Conservation (phyloP, 2,888 invertebrate species). For the Atrina japonica region DNA sequence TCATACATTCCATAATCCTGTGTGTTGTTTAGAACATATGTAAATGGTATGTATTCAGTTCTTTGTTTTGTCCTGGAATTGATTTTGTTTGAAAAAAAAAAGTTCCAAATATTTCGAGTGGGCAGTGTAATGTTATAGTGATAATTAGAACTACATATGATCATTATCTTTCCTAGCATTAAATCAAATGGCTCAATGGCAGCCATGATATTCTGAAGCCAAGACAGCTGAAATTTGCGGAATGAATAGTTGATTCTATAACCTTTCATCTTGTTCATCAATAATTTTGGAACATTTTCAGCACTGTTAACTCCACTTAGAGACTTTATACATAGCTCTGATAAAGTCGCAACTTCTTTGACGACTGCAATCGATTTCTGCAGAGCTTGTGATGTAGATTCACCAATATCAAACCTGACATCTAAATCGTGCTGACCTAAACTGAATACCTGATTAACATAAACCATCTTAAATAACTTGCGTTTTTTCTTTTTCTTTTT, state of each 20-base stretch:
- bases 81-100: too few relatives aligned
- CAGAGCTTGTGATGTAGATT: slow-evolving; percentile 9
- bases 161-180: too few relatives aligned
- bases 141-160: too few relatives aligned
- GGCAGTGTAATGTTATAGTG: too few relatives aligned
- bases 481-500: slow-evolving; percentile 27
- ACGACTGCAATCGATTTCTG: neutral
- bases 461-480: neutral
- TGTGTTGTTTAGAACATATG: too few relatives aligned
- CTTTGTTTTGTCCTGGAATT: too few relatives aligned
- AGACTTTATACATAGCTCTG: slow-evolving; percentile 47
- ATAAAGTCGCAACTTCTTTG: slow-evolving; percentile 49
- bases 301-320: neutral
- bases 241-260: slow-evolving; percentile 9
- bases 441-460: slow-evolving; percentile 3
- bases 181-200: too few relatives aligned
- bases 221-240: slow-evolving; percentile 43
- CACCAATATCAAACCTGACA: slow-evolving; percentile 16
- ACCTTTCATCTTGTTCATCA: slow-evolving; percentile 16
- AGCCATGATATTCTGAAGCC: slow-evolving; percentile 43
- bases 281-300: slow-evolving; percentile 4
- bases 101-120: too few relatives aligned
- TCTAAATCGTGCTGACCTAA: slow-evolving; percentile 1
- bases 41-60: too few relatives aligned
- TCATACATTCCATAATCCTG: too few relatives aligned